phyloP scores from a whole-genome alignment of 2,888 invertebrate species.

The Papilio elwesi region DNA sequence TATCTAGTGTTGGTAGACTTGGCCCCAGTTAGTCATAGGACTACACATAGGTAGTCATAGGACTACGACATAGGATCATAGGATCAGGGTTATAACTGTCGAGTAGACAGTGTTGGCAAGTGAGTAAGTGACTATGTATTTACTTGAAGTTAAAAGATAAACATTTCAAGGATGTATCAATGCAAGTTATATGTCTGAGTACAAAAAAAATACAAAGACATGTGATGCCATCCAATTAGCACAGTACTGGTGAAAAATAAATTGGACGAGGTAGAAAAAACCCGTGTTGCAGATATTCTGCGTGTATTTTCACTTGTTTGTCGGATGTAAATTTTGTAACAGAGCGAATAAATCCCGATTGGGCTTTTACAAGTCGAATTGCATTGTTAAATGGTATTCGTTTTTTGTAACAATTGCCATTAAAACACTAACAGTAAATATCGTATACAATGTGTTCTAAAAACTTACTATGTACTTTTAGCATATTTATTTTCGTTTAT shows the following conservation, averaged over 20 bases:
- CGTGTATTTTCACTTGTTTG: slow-evolving; percentile 25
- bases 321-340: slow-evolving; percentile 34
- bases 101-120: no score
- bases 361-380: slow-evolving; percentile 21
- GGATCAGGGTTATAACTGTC: no score
- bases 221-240: neutral
- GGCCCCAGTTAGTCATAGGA: no score
- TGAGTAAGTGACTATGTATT: no score
- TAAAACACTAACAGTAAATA: neutral
- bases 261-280: slow-evolving; percentile 28
- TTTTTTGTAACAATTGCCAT: slow-evolving; percentile 1
- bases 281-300: slow-evolving; percentile 31
- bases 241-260: slow-evolving; percentile 11
- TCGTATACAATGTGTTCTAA: neutral
- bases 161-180: neutral
- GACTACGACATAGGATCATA: no score
- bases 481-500: no score
- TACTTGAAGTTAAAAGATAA: neutral
- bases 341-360: slow-evolving; percentile 30
- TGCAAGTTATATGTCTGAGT: neutral
- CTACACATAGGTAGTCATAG: no score
- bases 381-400: slow-evolving; percentile 3
- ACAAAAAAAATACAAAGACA: neutral
- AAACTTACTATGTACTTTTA: neutral
- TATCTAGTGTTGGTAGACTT: no score